Evolutionary conservation across 2,113 vertebrate species (phyloP), one percentile per base, ranked within the genome.

Genomic region (Prionailurus viverrinus): DNA sequence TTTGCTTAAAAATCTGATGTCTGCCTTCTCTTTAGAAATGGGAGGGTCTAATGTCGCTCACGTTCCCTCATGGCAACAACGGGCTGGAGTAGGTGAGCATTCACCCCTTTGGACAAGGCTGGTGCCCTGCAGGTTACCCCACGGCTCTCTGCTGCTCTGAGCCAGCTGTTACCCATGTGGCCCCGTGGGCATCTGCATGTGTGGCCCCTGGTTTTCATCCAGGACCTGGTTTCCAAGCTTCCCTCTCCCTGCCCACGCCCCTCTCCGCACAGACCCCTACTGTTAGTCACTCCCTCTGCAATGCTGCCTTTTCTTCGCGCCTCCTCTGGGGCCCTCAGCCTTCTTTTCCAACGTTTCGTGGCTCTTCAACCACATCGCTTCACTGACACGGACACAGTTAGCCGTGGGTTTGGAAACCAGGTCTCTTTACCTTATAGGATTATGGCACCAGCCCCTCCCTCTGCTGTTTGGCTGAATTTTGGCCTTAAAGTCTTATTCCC

Each of bases 31-130:
- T 91, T 65, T 33, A 66, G 82, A 69, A 84, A 82, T 12, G 5
- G 27, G 23, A 21, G 7, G n/a, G 36, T 11, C 31, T 11, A 9
- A 39, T 33, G 4, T 7, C 0, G 0, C 53, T 36, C 71, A 12
- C 29, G 0, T 39, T 51, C 31, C n/a, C 33, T 13, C 45, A 4
- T 0, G 2, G 73, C 0, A 1, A 48, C 65, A 1, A 2, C 1
- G 0, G 23, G 33, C 58, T 25, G 21, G 29, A 12, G 14, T 0
- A 3, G n/a, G 11, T 18, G 2, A 12, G 23, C 1, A 0, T 10
- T 21, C 0, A 0, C 41, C 78, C 71, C 39, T 14, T 18, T 5
- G 21, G n/a, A 55, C 0, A 3, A n/a, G 18, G 58, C 25, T 65
- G 12, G 5, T 2, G 1, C 63, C 51, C 21, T 2, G 48, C 5